Conservation (phyloP, 2,797 vertebrate species). For the Holocentrus rufus region DNA sequence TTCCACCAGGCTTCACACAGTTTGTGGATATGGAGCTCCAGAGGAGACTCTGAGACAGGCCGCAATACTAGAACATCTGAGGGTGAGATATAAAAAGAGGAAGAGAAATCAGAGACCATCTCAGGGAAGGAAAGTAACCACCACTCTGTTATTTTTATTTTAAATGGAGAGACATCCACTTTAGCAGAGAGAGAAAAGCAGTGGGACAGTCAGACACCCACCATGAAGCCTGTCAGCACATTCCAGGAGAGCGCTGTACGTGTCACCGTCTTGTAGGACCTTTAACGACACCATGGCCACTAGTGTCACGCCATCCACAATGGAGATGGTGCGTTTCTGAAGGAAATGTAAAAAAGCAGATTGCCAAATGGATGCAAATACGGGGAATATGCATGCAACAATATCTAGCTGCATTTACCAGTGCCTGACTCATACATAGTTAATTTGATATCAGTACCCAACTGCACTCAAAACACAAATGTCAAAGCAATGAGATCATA, state of each 20-base stretch:
- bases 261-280: slow-evolving; percentile 83
- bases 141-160: neutral
- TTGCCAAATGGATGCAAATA: neutral
- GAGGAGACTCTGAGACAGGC: slow-evolving; percentile 77
- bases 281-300: slow-evolving; percentile 85
- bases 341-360: slow-evolving; percentile 1
- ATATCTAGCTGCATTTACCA: neutral
- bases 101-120: neutral
- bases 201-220: slow-evolving; percentile 65
- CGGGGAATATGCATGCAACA: neutral
- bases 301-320: slow-evolving; percentile 85
- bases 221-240: slow-evolving; percentile 85
- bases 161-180: neutral
- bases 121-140: neutral
- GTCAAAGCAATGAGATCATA: too few species aligned
- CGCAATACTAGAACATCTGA: slow-evolving; percentile 74
- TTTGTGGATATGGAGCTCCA: slow-evolving; percentile 79
- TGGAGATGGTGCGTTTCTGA: slow-evolving; percentile 79
- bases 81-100: neutral
- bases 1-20: slow-evolving; percentile 92
- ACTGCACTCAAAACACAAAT: neutral
- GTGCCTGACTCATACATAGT: neutral
- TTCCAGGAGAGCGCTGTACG: slow-evolving; percentile 83
- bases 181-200: neutral
- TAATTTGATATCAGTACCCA: neutral